These are phyloP conservation scores for Drosophila rhopaloa DNA, from an alignment of 1,140 invertebrate genomes.

Conservation along the genomic window DNA sequence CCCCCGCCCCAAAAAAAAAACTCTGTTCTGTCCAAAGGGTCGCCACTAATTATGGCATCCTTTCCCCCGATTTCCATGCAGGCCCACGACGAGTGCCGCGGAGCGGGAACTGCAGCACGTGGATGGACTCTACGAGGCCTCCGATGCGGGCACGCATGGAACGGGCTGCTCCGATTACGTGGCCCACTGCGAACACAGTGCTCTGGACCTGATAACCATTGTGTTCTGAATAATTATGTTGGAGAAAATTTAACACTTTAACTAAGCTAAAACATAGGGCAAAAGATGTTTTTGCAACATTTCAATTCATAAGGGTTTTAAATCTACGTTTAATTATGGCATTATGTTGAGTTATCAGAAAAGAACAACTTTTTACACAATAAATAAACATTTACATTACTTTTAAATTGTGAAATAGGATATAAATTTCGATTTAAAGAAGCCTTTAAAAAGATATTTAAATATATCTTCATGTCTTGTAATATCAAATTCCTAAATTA, in stretches of 20 bases:
- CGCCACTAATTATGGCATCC: constrained; percentile 54
- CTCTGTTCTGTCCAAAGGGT: background rate
- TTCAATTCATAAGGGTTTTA: no score
- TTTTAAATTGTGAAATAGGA: no score
- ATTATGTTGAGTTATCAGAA: no score
- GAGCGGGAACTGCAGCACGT: constrained; percentile 59
- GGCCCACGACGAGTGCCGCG: constrained; percentile 63
- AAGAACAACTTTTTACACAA: no score
- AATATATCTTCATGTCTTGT: no score
- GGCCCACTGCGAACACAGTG: constrained; percentile 58
- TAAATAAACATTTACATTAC: no score
- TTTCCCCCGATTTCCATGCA: constrained; percentile 10
- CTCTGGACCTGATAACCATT: constrained; percentile 74
- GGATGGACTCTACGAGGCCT: constrained; percentile 58
- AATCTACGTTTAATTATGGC: no score
- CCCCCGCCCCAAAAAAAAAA: background rate
- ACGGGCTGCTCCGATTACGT: constrained; percentile 62
- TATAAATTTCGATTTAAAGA: no score
- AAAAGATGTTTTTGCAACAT: no score
- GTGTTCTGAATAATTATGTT: constrained; percentile 35
- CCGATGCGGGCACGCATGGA: constrained; percentile 58
- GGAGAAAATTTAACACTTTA: background rate
- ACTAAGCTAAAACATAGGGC: background rate
- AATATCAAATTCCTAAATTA: no score
- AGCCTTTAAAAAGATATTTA: no score